Evolutionary conservation across 2,888 invertebrate species (phyloP).

Genomic region (Acanthococcus lagerstroemiae): DNA sequence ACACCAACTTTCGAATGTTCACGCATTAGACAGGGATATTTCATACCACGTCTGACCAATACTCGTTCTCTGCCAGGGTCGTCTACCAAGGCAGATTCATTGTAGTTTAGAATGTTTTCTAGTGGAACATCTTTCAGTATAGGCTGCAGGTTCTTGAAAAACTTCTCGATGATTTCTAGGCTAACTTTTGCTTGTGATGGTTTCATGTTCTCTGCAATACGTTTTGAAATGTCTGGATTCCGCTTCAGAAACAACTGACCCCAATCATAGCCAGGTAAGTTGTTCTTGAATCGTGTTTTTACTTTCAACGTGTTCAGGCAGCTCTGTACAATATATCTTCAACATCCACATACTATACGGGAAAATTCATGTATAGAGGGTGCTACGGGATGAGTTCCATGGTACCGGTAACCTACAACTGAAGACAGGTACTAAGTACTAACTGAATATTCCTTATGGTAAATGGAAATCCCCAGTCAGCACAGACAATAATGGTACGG

Average conservation of each 20-base stretch:
- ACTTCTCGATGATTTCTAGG: background rate
- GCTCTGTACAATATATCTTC: background rate
- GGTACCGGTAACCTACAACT: background rate
- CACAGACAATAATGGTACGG: background rate
- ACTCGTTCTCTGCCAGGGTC: conserved; percentile 39
- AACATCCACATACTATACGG: too few relatives aligned
- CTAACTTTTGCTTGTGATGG: background rate
- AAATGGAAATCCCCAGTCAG: background rate
- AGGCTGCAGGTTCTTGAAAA: background rate
- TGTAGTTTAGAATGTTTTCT: conserved; percentile 1
- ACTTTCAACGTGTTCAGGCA: too few relatives aligned
- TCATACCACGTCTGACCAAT: conserved; percentile 37
- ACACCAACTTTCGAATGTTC: conserved; percentile 38
- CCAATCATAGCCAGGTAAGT: background rate
- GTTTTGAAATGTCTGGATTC: background rate
- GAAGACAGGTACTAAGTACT: background rate
- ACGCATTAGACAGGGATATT: conserved; percentile 39
- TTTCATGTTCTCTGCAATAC: conserved; percentile 2
- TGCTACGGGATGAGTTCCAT: too few relatives aligned
- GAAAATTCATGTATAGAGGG: too few relatives aligned
- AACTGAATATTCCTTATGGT: background rate
- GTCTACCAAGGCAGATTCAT: conserved; percentile 34
- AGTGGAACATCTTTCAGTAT: background rate
- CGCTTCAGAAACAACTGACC: background rate
- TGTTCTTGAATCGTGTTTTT: background rate